Evolutionary conservation across 2,113 vertebrate species (phyloP).

Genomic region (Indri indri): DNA sequence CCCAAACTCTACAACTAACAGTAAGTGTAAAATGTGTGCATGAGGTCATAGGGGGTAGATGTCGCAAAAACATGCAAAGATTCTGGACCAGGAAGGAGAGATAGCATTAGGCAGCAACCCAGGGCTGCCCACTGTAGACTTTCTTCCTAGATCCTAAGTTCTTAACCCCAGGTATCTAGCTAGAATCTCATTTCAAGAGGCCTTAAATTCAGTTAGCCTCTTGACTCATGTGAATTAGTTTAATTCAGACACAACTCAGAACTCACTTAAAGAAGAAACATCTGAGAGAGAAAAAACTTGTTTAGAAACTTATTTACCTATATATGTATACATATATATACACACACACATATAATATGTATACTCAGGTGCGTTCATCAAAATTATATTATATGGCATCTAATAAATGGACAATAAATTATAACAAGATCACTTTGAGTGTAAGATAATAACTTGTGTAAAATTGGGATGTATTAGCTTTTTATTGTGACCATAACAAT

Average conservation of each 20-base stretch:
- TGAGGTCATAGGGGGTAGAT: not conserved
- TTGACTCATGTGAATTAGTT: not conserved
- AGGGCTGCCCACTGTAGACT: not conserved
- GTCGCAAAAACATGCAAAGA: not conserved
- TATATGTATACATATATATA: not conserved
- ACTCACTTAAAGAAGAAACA: not conserved
- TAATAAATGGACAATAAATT: conserved; percentile 12
- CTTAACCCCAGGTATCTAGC: not conserved
- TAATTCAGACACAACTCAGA: conserved; percentile 20
- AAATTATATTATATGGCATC: not conserved
- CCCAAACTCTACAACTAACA: not conserved
- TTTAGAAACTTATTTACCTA: not conserved
- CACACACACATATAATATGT: not conserved
- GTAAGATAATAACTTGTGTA: not conserved
- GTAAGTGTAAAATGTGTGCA: not conserved
- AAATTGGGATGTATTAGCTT: not conserved
- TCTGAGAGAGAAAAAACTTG: not conserved
- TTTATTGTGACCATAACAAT: not conserved
- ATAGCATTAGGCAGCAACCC: not conserved
- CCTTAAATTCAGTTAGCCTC: not conserved
- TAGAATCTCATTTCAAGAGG: not conserved
- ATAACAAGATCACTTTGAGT: not conserved
- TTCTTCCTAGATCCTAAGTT: not conserved
- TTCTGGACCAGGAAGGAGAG: not conserved
- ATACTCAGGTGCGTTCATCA: not conserved